Base-by-base conservation (phyloP, 2,888 invertebrate species). In the Folsomia candida region DNA sequence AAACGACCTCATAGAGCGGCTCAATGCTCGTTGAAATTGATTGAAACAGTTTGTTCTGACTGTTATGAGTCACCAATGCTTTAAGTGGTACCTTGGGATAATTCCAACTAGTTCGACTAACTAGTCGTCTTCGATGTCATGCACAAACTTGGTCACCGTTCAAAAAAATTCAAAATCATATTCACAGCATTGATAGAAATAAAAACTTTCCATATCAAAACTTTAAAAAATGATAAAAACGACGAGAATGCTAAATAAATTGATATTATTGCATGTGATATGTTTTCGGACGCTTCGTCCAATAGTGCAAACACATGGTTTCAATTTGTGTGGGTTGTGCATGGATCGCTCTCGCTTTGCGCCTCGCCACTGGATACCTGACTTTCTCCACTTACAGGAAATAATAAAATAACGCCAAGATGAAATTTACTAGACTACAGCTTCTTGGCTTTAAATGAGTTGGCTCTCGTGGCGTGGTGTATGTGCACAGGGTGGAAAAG, bases 11-110 rank as follows among this genome's bases (percentile, higher is more conserved):
- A 59, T 58, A 59, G 65, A 69, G 58, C 64, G 64, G 64, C 47
- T 68, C 63, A 62, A 69, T 51, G 69, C 63, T 67, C 68, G 67
- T 70, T 73, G 68, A 75, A 75, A 75, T 77, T 77, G 77, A 77
- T 77, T 75, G 77, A 77, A 77, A 75, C 72, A 70, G 70, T 51
- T 51, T 65, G 54, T 54, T 68, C 72, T 74, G 6, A 70, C 74
- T 73, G 72, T 75, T 77, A 77, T 77, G 76, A 73, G 68, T 73
- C 73, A 73, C 68, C 54, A 37, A 54, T 54, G 54, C 54, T 14
- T 54, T 54, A 54, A 54, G 54, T 54, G 54, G 54, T 54, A 54
- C n/a, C 54, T n/a, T 54, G 54, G 54, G 54, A 54, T 54, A 18
- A 54, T 54, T 54, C 54, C 54, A 18, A 54, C 54, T 20, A 54